Evolutionary conservation across 2,797 vertebrate species (phyloP).

Genomic region (Danionella dracula): DNA sequence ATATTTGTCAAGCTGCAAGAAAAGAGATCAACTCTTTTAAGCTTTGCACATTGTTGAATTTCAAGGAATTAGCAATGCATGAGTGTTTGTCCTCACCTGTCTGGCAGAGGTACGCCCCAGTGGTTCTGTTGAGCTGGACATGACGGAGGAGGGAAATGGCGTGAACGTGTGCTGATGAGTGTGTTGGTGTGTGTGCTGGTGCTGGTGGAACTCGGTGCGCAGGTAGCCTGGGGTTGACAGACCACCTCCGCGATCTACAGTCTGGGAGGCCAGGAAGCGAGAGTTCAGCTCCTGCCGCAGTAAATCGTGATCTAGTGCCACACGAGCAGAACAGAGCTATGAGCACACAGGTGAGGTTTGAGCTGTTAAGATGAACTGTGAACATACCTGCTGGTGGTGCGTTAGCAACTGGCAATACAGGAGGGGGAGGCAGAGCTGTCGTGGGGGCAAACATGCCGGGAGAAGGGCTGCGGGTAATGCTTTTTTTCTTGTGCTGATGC

Average conservation of each 20-base stretch:
- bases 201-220: conserved; percentile 98
- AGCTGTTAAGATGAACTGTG: conserved; percentile 9
- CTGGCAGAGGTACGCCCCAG: conserved; percentile 98
- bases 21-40: conserved; percentile 31
- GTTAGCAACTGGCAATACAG: conserved; percentile 86
- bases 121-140: conserved; percentile 96
- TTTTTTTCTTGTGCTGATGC: conserved; percentile 9
- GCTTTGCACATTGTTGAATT: background rate
- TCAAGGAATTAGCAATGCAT: background rate
- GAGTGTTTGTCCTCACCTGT: conserved; percentile 95
- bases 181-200: conserved; percentile 98
- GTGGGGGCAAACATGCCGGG: conserved; percentile 97
- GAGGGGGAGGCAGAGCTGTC: conserved; percentile 91
- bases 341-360: background rate
- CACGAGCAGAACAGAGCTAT: background rate
- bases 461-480: conserved; percentile 54
- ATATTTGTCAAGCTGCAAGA: conserved; percentile 97
- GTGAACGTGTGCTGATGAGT: conserved; percentile 99
- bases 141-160: conserved; percentile 93
- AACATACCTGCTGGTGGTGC: conserved; percentile 81
- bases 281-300: conserved; percentile 97
- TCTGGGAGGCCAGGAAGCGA: conserved; percentile 94
- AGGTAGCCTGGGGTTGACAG: conserved; percentile 90
- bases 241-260: conserved; percentile 87
- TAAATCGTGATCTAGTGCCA: conserved; percentile 88